Base-by-base conservation (phyloP, 2,113 vertebrate genomes). In the Hypanus sabinus region DNA sequence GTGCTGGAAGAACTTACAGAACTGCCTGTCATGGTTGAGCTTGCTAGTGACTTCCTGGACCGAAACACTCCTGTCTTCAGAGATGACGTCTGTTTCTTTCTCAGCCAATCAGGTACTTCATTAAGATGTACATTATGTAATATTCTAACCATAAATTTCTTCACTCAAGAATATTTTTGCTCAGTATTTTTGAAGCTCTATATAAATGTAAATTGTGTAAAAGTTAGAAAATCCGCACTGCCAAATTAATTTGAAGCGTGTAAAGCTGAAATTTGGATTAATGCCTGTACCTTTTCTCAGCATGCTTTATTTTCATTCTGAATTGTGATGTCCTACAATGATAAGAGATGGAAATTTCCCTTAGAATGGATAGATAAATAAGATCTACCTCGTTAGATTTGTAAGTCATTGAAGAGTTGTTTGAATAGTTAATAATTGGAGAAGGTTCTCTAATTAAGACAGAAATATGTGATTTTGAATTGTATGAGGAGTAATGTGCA, bases 51-150 rank as follows among this genome's bases (percentile, higher is more conserved):
- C 96, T 99, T 99, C 96, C 95, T 99, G 97, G 99, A 99, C 96
- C 97, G 99, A 95, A 99, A 99, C 97, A 99, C 99, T 0, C 99
- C 99, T 0, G 99, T 99, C 94, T 99, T 99, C 96, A 96, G 99
- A 95, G 99, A 99, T 0, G 99, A 99, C 0, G 98, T 99, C 94
- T 99, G 99, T 96, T 99, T 99, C 95, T 99, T 99, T 95, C 98
- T 99, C 96, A 99, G 99, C 96, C 99, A 99, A 94, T 99, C 99
- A 96, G 99, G 99, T 99, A 95, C 36, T 75, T 73, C 33, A 38
- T 70, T 12, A 46, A 71, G 33, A 24, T 71, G 16, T 70, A 70
- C 18, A 70, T 18, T 18, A 70, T 70, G 11, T 70, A 36, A 27
- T 30, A 33, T 36, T 80, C 10, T 33, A 70, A 16, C 65, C 22